These are phyloP conservation scores for Cochlearius cochlearius DNA, from an alignment of 2,113 vertebrate species.

Conservation along the genomic window DNA sequence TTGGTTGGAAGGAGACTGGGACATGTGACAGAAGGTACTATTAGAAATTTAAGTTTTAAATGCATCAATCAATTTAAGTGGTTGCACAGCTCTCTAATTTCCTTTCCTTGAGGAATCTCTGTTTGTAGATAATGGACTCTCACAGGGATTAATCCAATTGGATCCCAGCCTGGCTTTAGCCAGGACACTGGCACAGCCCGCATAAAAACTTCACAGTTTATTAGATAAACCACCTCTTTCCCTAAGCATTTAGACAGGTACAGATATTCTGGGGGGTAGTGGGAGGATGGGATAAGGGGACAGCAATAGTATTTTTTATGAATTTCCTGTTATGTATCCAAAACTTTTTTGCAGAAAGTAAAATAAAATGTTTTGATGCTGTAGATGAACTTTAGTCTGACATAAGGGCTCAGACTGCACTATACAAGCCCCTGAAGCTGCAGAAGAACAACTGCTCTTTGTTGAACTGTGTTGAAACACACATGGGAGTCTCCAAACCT, in stretches of 20 bases:
- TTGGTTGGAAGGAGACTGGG: background rate
- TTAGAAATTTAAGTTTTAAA: background rate
- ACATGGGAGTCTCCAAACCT: background rate
- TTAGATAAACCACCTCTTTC: background rate
- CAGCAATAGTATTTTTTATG: background rate
- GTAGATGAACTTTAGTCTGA: background rate
- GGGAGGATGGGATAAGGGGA: fast-evolving
- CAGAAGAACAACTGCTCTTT: background rate
- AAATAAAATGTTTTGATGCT: background rate
- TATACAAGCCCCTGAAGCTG: background rate
- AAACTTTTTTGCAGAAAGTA: background rate
- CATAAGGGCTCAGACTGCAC: background rate
- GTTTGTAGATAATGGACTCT: background rate
- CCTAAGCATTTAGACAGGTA: background rate
- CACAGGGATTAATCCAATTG: background rate
- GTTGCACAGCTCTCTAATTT: background rate
- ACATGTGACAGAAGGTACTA: background rate
- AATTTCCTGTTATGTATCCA: background rate
- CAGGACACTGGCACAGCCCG: background rate
- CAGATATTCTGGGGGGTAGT: background rate
- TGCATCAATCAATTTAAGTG: background rate
- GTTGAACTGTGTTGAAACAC: background rate
- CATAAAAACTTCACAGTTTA: background rate
- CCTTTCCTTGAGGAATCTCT: background rate
- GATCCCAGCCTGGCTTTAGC: background rate